Conservation (phyloP, 2,113 vertebrate species). For the Oostethus manadensis region DNA sequence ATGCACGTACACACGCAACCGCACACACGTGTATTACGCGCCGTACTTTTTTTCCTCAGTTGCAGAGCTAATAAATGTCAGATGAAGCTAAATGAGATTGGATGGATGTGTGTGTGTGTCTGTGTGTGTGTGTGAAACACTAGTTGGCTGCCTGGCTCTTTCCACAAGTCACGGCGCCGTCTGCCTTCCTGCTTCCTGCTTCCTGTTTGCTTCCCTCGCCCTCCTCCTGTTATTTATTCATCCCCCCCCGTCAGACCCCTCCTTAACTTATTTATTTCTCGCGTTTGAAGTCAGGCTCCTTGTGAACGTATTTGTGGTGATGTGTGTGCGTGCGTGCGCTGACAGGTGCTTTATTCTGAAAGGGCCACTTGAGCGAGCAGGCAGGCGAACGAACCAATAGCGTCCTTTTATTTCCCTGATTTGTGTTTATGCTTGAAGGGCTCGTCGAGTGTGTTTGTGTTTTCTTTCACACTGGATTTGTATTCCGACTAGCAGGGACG, state of each 20-base stretch:
- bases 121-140: constrained; percentile 6
- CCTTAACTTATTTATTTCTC: constrained; percentile 62
- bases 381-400: constrained; percentile 42
- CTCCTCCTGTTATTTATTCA: constrained; percentile 58
- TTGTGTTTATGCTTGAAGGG: constrained; percentile 30
- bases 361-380: constrained; percentile 11
- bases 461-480: constrained; percentile 39
- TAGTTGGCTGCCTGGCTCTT: constrained; percentile 3
- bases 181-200: constrained; percentile 43
- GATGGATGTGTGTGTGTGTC: constrained; percentile 19
- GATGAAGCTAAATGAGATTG: constrained; percentile 17
- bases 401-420: constrained; percentile 43
- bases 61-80: constrained; percentile 1
- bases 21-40: no score
- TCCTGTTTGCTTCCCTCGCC: constrained; percentile 50
- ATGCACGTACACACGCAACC: not conserved
- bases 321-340: constrained; percentile 15
- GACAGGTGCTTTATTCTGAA: constrained; percentile 25
- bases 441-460: constrained; percentile 20
- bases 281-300: constrained; percentile 63
- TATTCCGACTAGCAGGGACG: constrained; percentile 27
- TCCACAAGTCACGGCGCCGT: constrained; percentile 24
- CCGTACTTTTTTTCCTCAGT: constrained; percentile 5
- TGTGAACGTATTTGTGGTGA: constrained; percentile 42
- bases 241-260: constrained; percentile 48